Evolutionary conservation across 2,113 vertebrate species (phyloP).

Genomic region (Burhinus oedicnemus): DNA sequence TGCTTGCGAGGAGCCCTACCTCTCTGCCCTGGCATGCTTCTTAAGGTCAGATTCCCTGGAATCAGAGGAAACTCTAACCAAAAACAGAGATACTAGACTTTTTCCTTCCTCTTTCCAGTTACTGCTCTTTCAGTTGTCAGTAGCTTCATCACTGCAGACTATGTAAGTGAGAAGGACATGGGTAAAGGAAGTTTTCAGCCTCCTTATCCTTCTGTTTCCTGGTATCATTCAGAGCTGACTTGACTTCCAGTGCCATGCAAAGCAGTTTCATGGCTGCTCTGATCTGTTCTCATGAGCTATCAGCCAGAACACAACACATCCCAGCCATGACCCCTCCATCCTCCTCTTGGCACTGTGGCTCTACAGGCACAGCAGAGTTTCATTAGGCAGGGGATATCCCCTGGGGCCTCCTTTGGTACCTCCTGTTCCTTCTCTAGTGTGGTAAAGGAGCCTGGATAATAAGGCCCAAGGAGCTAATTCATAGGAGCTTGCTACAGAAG

Average conservation of each 20-base stretch:
- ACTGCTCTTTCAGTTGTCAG: neutral
- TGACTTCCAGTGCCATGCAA: neutral
- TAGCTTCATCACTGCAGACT: neutral
- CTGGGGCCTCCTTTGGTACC: neutral
- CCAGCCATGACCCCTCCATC: neutral
- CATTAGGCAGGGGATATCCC: neutral
- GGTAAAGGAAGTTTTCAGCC: neutral
- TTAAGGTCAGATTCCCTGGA: neutral
- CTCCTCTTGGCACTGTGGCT: neutral
- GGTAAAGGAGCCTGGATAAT: slow-evolving; percentile 15
- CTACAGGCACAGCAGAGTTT: neutral
- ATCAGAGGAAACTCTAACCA: neutral
- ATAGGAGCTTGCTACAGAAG: neutral
- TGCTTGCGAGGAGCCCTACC: neutral
- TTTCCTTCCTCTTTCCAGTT: neutral
- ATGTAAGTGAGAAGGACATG: neutral
- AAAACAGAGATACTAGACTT: neutral
- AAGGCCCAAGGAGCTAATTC: neutral
- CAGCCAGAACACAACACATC: neutral
- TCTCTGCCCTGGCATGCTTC: neutral
- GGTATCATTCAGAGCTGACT: neutral
- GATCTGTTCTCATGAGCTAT: neutral
- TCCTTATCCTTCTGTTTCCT: slow-evolving; percentile 2
- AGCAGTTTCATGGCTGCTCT: neutral
- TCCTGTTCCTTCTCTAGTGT: neutral